Evolutionary conservation across 2,113 vertebrate species (phyloP).

Genomic region (Chloropsis cyanopogon): DNA sequence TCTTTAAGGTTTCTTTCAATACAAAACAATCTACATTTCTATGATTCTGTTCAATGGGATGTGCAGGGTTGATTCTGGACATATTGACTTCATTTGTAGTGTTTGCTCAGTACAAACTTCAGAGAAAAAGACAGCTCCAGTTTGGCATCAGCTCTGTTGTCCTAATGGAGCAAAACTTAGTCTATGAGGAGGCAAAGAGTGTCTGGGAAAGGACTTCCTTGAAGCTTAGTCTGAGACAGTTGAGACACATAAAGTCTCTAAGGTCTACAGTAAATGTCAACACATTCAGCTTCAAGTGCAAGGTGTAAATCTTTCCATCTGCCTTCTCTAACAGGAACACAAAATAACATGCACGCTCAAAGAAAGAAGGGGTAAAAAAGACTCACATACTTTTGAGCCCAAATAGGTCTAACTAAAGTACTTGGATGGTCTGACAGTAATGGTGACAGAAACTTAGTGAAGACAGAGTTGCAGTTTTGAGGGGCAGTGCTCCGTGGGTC

Average conservation of each 20-base stretch:
- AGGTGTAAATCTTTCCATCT: conserved; percentile 17
- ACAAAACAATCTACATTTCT: neutral
- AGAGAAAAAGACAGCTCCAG: neutral
- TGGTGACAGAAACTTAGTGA: neutral
- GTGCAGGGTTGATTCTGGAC: neutral
- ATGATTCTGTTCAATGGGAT: neutral
- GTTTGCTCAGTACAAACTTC: neutral
- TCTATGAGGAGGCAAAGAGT: neutral
- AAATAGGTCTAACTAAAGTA: neutral
- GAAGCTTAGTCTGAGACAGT: neutral
- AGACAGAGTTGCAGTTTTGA: neutral
- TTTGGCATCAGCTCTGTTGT: neutral
- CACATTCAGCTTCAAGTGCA: neutral
- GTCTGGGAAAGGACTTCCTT: neutral
- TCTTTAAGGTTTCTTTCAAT: neutral
- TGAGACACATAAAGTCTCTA: neutral
- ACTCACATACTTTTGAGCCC: neutral
- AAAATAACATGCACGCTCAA: neutral
- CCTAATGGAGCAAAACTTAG: neutral
- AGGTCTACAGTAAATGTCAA: neutral
- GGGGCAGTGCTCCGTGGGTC: neutral
- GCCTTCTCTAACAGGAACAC: neutral
- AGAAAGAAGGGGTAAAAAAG: neutral
- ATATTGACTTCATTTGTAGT: neutral
- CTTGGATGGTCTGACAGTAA: neutral